Conservation (phyloP, 2,797 vertebrate species). For the Heterohyrax brucei region DNA sequence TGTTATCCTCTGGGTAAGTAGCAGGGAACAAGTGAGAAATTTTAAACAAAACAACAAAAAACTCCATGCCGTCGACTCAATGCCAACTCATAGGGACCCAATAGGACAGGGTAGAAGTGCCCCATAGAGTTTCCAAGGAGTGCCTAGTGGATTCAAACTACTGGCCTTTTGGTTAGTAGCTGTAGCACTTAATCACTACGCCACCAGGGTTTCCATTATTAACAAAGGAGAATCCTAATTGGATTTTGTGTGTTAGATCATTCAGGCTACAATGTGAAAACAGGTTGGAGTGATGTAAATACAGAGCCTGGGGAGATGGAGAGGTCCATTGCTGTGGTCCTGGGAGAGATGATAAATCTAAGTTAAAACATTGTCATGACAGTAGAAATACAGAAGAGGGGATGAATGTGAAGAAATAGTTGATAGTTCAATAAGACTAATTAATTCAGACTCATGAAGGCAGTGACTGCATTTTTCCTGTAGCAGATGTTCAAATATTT, state of each 20-base stretch:
- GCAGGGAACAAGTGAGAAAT: too few species aligned
- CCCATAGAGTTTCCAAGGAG: too few species aligned
- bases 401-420: neutral
- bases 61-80: too few species aligned
- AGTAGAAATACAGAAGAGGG: neutral
- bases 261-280: neutral
- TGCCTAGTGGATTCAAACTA: too few species aligned
- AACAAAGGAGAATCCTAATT: neutral
- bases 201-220: neutral
- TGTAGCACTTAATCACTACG: too few species aligned
- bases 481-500: neutral
- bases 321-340: neutral
- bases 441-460: neutral
- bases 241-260: neutral
- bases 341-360: neutral
- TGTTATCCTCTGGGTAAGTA: neutral
- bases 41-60: too few species aligned
- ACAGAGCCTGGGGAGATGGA: neutral
- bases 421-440: neutral
- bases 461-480: neutral
- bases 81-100: too few species aligned
- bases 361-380: neutral
- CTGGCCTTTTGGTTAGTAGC: too few species aligned
- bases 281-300: neutral
- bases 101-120: too few species aligned